These are phyloP conservation scores for Orthonychiurus folsomi DNA, from an alignment of 2,888 invertebrate species.

Conservation along the genomic window DNA sequence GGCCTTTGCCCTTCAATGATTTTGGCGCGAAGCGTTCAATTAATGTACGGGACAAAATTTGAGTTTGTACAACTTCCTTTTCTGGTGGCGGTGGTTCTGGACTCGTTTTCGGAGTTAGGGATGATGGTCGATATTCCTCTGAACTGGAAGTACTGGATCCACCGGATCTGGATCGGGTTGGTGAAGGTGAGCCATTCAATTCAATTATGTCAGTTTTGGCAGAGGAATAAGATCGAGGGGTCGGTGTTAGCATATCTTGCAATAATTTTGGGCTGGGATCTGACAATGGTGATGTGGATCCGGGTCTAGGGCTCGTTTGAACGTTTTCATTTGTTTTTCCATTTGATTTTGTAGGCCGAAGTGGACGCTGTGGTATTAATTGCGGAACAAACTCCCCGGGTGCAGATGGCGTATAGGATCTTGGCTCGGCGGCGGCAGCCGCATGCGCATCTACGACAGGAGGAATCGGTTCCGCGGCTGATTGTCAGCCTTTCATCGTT, in stretches of 20 bases:
- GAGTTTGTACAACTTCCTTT: not conserved
- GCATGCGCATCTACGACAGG: not conserved
- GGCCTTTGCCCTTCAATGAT: not conserved
- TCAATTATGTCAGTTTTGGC: not conserved
- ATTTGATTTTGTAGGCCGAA: slow-evolving; percentile 4
- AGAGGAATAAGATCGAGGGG: not conserved
- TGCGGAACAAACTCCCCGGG: slow-evolving; percentile 5
- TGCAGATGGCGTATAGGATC: not conserved
- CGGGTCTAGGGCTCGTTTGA: not conserved
- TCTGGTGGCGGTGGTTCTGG: not conserved
- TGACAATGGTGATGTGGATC: not conserved
- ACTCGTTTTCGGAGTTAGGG: not conserved
- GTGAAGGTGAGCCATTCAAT: not conserved
- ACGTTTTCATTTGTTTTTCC: slow-evolving; percentile 1
- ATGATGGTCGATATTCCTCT: not conserved
- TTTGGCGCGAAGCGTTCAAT: not conserved
- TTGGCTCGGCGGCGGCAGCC: not conserved
- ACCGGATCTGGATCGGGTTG: not conserved
- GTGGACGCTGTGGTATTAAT: slow-evolving; percentile 1
- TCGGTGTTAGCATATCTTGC: not conserved
- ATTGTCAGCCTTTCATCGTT: slow-evolving; percentile 28
- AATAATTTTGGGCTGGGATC: not conserved
- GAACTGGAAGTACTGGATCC: not conserved
- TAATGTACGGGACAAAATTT: not conserved
- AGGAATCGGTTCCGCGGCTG: slow-evolving; percentile 23